Conservation (phyloP, 2,888 invertebrate species). For the Coelopa pilipes region DNA sequence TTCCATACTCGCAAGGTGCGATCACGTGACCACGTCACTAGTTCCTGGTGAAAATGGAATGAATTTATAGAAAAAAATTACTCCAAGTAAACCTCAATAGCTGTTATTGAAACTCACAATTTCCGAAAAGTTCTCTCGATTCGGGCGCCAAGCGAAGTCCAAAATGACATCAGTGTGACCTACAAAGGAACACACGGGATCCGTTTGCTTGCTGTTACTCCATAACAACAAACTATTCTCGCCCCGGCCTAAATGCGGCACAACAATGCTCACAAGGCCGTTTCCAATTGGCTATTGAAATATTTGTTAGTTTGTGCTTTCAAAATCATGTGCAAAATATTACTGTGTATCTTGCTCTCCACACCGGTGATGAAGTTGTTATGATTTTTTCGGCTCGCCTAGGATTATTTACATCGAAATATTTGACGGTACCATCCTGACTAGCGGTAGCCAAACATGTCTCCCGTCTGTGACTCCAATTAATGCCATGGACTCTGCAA, state of each 20-base stretch:
- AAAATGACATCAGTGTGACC: slow-evolving; percentile 94
- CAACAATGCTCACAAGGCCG: slow-evolving; percentile 90
- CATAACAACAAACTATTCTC: slow-evolving; percentile 85
- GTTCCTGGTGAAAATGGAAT: slow-evolving; percentile 71
- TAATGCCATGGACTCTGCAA: slow-evolving; percentile 87
- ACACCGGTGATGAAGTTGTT: slow-evolving; percentile 84
- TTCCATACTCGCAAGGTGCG: slow-evolving; percentile 91
- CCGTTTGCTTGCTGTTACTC: slow-evolving; percentile 76
- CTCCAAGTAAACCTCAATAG: neutral
- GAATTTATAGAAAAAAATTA: neutral
- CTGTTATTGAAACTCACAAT: slow-evolving; percentile 57
- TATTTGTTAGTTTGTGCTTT: slow-evolving; percentile 11
- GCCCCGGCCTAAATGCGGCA: slow-evolving; percentile 89
- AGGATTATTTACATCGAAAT: slow-evolving; percentile 90
- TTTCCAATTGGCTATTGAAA: slow-evolving; percentile 84
- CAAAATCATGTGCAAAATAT: neutral
- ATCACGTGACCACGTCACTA: slow-evolving; percentile 96
- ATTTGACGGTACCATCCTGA: slow-evolving; percentile 95
- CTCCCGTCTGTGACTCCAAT: slow-evolving; percentile 91
- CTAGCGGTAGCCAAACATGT: slow-evolving; percentile 90
- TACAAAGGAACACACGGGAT: slow-evolving; percentile 90
- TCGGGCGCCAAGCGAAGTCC: slow-evolving; percentile 93
- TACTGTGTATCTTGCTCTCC: slow-evolving; percentile 89
- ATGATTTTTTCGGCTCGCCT: slow-evolving; percentile 85
- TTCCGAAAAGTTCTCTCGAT: slow-evolving; percentile 67